These are phyloP conservation scores for Drosophila neonasuta DNA, from an alignment of 2,888 invertebrate species.

Conservation along the genomic window DNA sequence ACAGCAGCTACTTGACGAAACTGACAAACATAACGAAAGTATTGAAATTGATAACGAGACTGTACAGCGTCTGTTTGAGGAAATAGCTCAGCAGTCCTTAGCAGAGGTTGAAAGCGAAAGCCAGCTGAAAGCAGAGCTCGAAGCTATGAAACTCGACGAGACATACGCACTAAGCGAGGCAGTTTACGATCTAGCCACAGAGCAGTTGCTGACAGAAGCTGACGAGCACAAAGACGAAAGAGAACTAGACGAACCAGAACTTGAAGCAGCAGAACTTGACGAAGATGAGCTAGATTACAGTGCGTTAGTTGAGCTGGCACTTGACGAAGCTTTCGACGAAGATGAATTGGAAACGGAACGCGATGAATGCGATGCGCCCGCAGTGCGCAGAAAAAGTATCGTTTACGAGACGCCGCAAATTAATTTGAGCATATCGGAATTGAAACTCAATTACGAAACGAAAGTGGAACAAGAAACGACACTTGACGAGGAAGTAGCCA, in stretches of 20 bases:
- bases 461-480: constrained; percentile 38
- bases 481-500: constrained; percentile 45
- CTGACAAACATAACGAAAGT: neutral
- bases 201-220: constrained; percentile 14
- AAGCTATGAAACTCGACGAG: constrained; percentile 37
- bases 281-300: constrained; percentile 32
- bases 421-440: constrained; percentile 74
- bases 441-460: constrained; percentile 71
- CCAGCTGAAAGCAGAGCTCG: neutral
- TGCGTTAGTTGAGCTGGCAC: constrained; percentile 18
- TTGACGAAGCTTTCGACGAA: constrained; percentile 18
- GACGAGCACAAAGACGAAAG: constrained; percentile 25
- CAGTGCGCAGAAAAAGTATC: constrained; percentile 60
- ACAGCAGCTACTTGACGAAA: neutral
- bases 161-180: constrained; percentile 44
- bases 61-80: neutral
- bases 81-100: neutral
- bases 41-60: neutral
- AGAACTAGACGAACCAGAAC: constrained; percentile 6
- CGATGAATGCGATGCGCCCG: constrained; percentile 26
- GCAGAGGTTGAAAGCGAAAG: neutral
- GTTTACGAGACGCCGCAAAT: constrained; percentile 78
- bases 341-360: constrained; percentile 20
- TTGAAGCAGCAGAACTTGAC: constrained; percentile 32
- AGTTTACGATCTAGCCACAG: constrained; percentile 48